Evolutionary conservation across 2,888 invertebrate species (phyloP).

Genomic region (Trissolcus japonicus): DNA sequence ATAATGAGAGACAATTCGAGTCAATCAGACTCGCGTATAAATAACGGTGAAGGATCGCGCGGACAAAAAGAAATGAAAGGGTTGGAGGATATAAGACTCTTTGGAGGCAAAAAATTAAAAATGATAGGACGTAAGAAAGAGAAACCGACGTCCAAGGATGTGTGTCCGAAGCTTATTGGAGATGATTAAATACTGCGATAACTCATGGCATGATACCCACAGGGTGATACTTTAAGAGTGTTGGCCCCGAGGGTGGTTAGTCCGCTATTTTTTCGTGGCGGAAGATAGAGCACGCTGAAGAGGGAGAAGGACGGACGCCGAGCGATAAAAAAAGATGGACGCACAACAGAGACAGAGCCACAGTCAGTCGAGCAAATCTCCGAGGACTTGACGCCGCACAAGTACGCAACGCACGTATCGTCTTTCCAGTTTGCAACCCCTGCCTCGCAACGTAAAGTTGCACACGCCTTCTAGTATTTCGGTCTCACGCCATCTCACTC

Average conservation of each 20-base stretch:
- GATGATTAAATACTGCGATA: conserved; percentile 71
- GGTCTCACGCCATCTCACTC: conserved; percentile 35
- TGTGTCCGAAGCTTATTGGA: conserved; percentile 66
- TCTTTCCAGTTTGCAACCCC: conserved; percentile 63
- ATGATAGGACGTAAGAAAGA: conserved; percentile 24
- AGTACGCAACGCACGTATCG: conserved; percentile 72
- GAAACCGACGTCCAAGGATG: conserved; percentile 46
- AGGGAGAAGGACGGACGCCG: conserved; percentile 18
- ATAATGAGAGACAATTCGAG: not conserved
- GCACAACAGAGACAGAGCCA: conserved; percentile 47
- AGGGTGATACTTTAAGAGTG: conserved; percentile 70
- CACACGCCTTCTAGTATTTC: conserved; percentile 51
- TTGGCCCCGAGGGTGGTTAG: conserved; percentile 61
- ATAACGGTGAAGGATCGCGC: conserved; percentile 23
- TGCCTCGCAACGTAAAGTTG: conserved; percentile 47
- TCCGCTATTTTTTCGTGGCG: conserved; percentile 22
- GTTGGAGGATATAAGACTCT: conserved; percentile 23
- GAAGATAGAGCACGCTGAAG: conserved; percentile 43
- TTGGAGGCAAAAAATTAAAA: conserved; percentile 33
- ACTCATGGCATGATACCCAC: conserved; percentile 65
- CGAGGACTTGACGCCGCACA: conserved; percentile 66
- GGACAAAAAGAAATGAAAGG: conserved; percentile 16
- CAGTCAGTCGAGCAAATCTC: conserved; percentile 67
- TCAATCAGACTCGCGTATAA: conserved; percentile 5
- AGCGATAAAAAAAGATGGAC: conserved; percentile 35